phyloP scores from a whole-genome alignment of 23 tunicate species.

The Trididemnum miniatum region DNA sequence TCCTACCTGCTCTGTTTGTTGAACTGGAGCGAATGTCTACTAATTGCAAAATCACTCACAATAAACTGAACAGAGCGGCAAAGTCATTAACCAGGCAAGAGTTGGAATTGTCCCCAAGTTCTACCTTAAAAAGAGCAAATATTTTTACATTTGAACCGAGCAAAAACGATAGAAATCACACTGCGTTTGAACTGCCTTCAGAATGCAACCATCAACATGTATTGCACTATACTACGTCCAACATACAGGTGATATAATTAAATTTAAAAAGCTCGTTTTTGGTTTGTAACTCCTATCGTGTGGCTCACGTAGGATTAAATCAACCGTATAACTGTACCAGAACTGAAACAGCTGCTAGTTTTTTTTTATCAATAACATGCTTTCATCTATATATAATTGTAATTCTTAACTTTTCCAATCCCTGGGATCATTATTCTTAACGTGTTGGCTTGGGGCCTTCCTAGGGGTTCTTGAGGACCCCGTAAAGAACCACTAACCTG shows the following conservation, averaged over 20 bases:
- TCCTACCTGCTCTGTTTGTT: constrained; percentile 60
- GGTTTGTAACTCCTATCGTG: too few relatives aligned
- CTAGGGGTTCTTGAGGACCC: too few relatives aligned
- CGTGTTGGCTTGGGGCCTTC: too few relatives aligned
- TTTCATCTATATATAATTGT: too few relatives aligned
- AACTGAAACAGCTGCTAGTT: too few relatives aligned
- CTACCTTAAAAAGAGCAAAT: constrained; percentile 22
- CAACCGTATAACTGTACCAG: too few relatives aligned
- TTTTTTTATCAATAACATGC: too few relatives aligned
- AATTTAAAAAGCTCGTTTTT: too few relatives aligned
- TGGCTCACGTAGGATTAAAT: too few relatives aligned
- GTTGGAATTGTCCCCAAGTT: constrained; percentile 27
- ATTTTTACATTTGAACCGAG: constrained; percentile 45
- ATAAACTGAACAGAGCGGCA: constrained; percentile 48
- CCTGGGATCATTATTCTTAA: too few relatives aligned
- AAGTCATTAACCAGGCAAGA: constrained; percentile 40
- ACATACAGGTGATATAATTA: constrained; percentile 59
- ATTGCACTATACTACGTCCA: constrained; percentile 55
- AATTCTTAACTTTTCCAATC: too few relatives aligned
- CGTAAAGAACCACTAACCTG: too few relatives aligned
- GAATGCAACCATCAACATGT: constrained; percentile 82
- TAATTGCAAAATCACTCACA: constrained; percentile 64
- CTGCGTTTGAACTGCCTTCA: constrained; percentile 42
- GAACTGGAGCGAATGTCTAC: constrained; percentile 77
- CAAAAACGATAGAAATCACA: not conserved